A percentile compares a stretch with the other conserved stretches of the same genome.
These are phyloP conservation scores for Orchesella flavescens DNA, from an alignment of 2,888 invertebrate species.

Conservation along the genomic window DNA sequence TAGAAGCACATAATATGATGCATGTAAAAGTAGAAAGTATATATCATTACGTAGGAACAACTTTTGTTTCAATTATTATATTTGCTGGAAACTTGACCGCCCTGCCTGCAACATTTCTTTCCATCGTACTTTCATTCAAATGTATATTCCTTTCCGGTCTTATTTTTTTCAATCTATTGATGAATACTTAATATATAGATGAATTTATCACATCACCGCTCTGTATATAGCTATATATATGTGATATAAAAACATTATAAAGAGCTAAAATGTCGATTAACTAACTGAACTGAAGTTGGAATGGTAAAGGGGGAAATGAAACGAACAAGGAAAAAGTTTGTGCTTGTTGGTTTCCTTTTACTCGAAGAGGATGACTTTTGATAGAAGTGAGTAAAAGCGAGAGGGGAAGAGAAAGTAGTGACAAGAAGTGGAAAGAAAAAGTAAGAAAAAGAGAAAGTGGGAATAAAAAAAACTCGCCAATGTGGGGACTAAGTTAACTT, in stretches of 20 bases:
- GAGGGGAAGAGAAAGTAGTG: constrained; percentile 19
- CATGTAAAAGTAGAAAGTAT: too few species aligned
- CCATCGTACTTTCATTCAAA: too few species aligned
- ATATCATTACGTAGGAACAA: too few species aligned
- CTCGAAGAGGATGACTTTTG: constrained; percentile 23
- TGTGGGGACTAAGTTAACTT: constrained; percentile 46
- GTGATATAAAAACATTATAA: not conserved
- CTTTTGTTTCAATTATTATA: too few species aligned
- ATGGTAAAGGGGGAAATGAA: constrained; percentile 49
- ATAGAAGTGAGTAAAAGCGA: constrained; percentile 24
- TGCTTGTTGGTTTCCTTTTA: constrained; percentile 40
- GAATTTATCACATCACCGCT: not conserved
- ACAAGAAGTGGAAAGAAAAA: constrained; percentile 41
- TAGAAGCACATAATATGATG: too few species aligned
- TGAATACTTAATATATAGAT: not conserved
- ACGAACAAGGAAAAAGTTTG: constrained; percentile 48
- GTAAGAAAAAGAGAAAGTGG: constrained; percentile 21
- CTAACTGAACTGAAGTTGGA: constrained; percentile 29
- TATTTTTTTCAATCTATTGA: not conserved
- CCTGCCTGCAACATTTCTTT: too few species aligned
- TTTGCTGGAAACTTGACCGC: too few species aligned
- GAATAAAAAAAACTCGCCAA: constrained; percentile 40
- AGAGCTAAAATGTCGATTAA: constrained; percentile 39
- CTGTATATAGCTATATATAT: not conserved
- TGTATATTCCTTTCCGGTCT: not conserved